Percentiles rank a stretch among this genome's conserved stretches.
phyloP scores from a whole-genome alignment of 2,113 vertebrate genomes.

The Psephotus haematonotus region DNA sequence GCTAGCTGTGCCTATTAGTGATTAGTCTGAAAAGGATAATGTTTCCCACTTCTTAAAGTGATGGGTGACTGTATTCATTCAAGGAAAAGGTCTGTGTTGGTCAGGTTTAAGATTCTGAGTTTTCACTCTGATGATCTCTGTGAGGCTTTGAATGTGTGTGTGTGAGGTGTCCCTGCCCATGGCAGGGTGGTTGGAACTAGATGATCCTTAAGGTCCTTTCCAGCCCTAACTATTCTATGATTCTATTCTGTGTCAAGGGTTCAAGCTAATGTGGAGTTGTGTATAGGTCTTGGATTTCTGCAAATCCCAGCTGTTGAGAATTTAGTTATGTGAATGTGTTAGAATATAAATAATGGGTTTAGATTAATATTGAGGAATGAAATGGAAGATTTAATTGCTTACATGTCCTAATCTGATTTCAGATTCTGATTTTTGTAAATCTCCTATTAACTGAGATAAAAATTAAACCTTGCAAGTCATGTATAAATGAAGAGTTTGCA shows the following conservation, averaged over 20 bases:
- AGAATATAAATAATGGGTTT: not conserved
- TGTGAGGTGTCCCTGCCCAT: no score
- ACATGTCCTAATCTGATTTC: slow-evolving; percentile 5
- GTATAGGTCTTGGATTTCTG: not conserved
- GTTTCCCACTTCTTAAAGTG: not conserved
- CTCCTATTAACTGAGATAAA: slow-evolving; percentile 37
- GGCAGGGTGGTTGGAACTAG: no score
- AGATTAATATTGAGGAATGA: not conserved
- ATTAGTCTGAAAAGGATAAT: not conserved
- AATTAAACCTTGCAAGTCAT: slow-evolving; percentile 16
- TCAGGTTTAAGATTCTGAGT: not conserved
- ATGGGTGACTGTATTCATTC: not conserved
- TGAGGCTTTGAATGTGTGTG: not conserved
- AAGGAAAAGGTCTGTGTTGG: not conserved
- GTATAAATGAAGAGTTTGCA: slow-evolving; percentile 16
- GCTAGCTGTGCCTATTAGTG: not conserved
- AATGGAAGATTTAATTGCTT: slow-evolving; percentile 39
- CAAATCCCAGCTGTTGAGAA: not conserved
- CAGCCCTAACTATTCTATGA: no score
- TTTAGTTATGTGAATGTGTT: not conserved
- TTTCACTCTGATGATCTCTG: not conserved
- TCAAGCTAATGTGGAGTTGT: not conserved
- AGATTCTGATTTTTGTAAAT: not conserved
- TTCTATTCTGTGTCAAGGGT: not conserved
- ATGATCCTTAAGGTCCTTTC: no score